Base-by-base conservation (phyloP, 2,113 vertebrate species). In the Heterocephalus glaber region DNA sequence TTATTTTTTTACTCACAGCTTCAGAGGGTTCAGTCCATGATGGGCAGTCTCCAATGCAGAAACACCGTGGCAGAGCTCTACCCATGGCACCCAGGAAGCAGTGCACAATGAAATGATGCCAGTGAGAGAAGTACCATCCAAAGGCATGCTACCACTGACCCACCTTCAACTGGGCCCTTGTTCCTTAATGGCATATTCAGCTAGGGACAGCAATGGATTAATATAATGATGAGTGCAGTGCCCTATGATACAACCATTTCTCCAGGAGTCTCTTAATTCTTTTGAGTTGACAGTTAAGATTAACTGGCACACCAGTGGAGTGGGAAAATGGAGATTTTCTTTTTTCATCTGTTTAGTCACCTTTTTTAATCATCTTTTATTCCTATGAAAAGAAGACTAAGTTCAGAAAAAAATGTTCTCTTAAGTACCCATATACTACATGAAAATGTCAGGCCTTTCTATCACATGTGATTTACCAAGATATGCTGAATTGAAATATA, bases 371-470 rank as follows among this genome's bases (percentile, higher is more conserved):
- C 41, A 38, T 83, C 19, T 28, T 90, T 81, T 33, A 72, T 63
- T 90, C 44, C 54, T 16, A 68, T 7, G 17, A 66, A 84, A 20
- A 54, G n/a, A 88, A 68, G 28, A 44, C 24, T 2, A 47, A 26
- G 28, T 44, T 92, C 52, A 86, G 90, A 95, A 93, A 96, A 95
- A 85, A 94, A 86, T 61, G 63, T 82, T 17, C 70, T 90, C 8
- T 16, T 47, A 74, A 94, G 79, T 38, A 26, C 26, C 19, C 49
- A 83, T 49, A 68, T 74, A 33, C 91, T 91, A n/a, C 92, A 87
- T 85, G 49, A 83, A 80, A 93, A 90, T 16, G 38, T 24, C 74
- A 84, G 80, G 1, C 28, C 47, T 94, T 82, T 82, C 41, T 90
- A 56, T 52, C 2, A 35, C 16, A 77, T 79, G 35, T 33, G 58